Evolutionary conservation across 30 jellyfish, hydroid and myxozoan species (phyloP), one percentile per base, ranked within the genome.

Genomic region (Catostylus mosaicus): DNA sequence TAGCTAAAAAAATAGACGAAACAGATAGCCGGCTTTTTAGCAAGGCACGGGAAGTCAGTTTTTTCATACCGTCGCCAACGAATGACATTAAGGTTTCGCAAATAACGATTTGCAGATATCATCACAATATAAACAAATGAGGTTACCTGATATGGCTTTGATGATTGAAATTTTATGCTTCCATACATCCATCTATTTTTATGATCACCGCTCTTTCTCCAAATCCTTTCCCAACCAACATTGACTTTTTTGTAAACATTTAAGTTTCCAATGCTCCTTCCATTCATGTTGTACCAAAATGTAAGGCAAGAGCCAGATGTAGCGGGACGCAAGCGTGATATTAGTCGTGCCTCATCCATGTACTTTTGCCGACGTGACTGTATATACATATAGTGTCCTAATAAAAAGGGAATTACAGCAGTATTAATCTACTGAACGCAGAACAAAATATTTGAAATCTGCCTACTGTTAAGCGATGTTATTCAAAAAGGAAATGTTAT

Each of bases 281-380:
- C 77, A 65, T 31, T 24, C 77, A 65, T 65, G 56, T 65, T 36
- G 38, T 65, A 65, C 77, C 77, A 65, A 16, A 65, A 31, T 31
- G 77, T 6, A 11, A 65, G 31, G 38, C 77, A 65, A 3, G 77
- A 65, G 5, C 52, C 50, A 3, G 20, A 31, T 14, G 77, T 65
- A 26, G 77, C 19, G 12, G 46, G 30, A 1, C 38, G 46, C 52
- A 30, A 22, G 31, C 52, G 50, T 6, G 77, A 65, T 26, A 65
- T 2, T 54, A 65, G 77, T 24, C 77, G 50, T 23, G 54, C 77
- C 31, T 30, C 31, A 43, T 43, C 50, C 33, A 36, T 22, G 26
- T 30, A 26, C 33, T 36, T 27, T 14, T 31, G 51, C 11, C 56
- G 10, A 2, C 10, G 12, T 23, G 57, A 30, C 26, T 29, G 3